These are phyloP conservation scores for Caenorhabditis tropicalis DNA, from an alignment of 1,140 invertebrate species.

Conservation along the genomic window DNA sequence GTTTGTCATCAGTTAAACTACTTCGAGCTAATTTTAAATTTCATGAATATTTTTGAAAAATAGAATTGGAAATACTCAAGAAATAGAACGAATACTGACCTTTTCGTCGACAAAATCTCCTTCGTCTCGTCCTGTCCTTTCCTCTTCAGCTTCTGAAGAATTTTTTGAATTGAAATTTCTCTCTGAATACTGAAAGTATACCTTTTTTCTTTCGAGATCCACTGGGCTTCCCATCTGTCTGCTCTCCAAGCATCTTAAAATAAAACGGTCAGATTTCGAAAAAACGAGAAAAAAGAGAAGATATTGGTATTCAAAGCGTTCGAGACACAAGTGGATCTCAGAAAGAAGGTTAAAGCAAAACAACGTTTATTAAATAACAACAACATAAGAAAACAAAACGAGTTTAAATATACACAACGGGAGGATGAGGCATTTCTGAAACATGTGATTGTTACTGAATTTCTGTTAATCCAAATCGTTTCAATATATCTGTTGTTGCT, in stretches of 20 bases:
- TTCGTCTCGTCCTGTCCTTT: not conserved
- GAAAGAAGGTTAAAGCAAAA: not conserved
- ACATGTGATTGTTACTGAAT: not conserved
- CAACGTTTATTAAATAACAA: not conserved
- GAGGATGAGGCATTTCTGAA: not conserved
- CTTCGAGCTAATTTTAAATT: not conserved
- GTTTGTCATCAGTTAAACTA: not conserved
- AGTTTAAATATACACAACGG: not conserved
- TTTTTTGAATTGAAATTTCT: not conserved
- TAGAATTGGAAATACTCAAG: no score
- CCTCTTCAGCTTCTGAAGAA: not conserved
- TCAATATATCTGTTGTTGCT: not conserved
- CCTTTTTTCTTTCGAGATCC: constrained; percentile 9
- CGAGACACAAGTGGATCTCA: not conserved
- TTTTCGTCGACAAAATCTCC: constrained; percentile 26
- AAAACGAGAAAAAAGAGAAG: not conserved
- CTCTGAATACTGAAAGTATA: not conserved
- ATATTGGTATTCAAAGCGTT: not conserved
- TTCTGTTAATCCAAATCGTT: constrained; percentile 5
- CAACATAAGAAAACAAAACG: not conserved
- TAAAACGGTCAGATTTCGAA: not conserved
- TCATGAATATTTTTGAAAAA: no score
- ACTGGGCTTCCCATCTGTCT: not conserved
- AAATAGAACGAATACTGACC: not conserved
- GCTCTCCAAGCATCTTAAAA: not conserved